phyloP scores from a whole-genome alignment of 2,888 invertebrate species.

The Sepioteuthis lessoniana region DNA sequence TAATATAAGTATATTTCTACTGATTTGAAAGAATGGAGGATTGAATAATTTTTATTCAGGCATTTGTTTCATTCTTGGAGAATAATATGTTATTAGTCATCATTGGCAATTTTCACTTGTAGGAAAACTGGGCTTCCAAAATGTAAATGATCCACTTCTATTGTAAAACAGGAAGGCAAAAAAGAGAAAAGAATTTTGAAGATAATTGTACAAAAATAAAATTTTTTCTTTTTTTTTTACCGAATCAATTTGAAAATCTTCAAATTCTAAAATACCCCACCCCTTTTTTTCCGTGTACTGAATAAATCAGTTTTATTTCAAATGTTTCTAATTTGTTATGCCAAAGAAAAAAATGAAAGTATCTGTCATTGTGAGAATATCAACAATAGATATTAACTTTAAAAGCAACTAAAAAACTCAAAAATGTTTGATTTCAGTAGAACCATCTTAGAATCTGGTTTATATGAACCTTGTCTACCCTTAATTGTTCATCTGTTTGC shows the following conservation, averaged over 20 bases:
- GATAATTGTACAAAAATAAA: background rate
- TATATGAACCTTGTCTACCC: no score
- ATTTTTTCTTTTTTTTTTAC: background rate
- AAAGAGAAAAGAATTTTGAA: background rate
- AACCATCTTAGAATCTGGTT: no score
- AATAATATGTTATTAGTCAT: background rate
- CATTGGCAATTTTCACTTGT: background rate
- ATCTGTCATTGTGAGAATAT: no score
- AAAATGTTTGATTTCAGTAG: no score
- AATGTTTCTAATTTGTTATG: no score
- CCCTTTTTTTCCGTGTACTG: background rate
- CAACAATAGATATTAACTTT: no score
- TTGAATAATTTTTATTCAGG: no score
- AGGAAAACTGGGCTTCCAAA: background rate
- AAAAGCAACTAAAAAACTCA: no score
- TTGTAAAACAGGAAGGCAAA: background rate
- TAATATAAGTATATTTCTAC: no score
- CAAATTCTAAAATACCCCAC: background rate
- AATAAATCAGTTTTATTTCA: background rate
- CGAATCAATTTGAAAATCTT: background rate
- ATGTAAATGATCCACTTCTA: constrained; percentile 6
- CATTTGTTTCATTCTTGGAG: background rate
- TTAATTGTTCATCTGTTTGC: no score
- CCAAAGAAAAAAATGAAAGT: no score
- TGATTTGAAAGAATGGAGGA: no score